Evolutionary conservation across 1,140 invertebrate genomes (phyloP).

Genomic region (Lepidurus arcticus): DNA sequence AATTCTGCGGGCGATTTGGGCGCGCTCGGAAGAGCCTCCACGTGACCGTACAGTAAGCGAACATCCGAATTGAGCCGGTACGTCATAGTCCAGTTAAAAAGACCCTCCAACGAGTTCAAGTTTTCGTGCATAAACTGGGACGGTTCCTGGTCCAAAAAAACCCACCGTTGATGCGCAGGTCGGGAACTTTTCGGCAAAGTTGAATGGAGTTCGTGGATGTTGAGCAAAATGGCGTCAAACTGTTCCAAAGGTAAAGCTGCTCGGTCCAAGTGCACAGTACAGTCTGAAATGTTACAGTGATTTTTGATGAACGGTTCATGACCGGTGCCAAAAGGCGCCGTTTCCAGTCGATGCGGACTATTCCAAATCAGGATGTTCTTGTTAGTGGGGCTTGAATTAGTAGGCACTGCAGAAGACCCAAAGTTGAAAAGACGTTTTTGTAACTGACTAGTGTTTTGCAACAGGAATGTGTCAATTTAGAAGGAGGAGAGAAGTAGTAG

Average conservation of each 20-base stretch:
- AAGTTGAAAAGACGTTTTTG: too few species aligned
- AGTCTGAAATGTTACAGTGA: slow-evolving; percentile 23
- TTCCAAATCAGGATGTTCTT: slow-evolving; percentile 29
- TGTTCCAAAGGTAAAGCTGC: not conserved
- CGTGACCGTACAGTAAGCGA: slow-evolving; percentile 44
- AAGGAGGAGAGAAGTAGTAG: too few species aligned
- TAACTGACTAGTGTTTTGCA: too few species aligned
- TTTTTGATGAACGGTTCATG: slow-evolving; percentile 25
- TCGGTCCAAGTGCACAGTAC: not conserved
- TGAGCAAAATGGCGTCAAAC: slow-evolving; percentile 29
- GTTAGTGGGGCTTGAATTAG: not conserved
- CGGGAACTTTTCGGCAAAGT: not conserved
- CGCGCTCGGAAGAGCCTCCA: slow-evolving; percentile 28
- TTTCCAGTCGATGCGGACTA: slow-evolving; percentile 29
- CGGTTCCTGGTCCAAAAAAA: slow-evolving; percentile 38
- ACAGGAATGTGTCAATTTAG: too few species aligned
- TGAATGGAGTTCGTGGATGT: slow-evolving; percentile 29
- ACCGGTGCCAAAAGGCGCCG: slow-evolving; percentile 22
- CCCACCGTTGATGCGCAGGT: slow-evolving; percentile 33
- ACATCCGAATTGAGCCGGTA: slow-evolving; percentile 45
- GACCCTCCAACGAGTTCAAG: slow-evolving; percentile 31
- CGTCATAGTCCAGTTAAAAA: slow-evolving; percentile 50
- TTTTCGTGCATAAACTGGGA: slow-evolving; percentile 34
- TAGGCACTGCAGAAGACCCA: too few species aligned
- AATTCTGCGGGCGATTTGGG: slow-evolving; percentile 2